Base-by-base conservation (phyloP, 2,888 invertebrate genomes). In the Drosophila sordidula region DNA sequence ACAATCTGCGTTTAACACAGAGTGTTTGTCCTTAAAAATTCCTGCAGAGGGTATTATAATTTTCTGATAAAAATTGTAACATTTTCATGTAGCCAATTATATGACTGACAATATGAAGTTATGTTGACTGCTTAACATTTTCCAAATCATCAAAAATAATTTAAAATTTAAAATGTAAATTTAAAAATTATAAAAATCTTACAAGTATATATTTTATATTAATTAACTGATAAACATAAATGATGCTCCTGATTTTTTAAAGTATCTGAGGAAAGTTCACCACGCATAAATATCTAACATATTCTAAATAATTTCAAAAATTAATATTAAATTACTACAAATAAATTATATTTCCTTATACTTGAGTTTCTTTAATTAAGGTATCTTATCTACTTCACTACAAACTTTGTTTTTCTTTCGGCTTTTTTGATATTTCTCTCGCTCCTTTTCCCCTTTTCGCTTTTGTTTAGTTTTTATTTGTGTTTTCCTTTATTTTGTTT, bases 401-500 rank as follows among this genome's bases (percentile, higher is more conserved):
- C 18, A 18, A 52, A 32, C 18, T 42, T 29, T 25, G 25, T 32
- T 42, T 32, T 11, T 14, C 22, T 5, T 11, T 32, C 22, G 6
- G n/a, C 2, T 42, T 44, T 52, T 39, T 34, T 9, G 14, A 44
- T 34, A 52, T 54, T 54, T 44, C 14, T 4, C 4, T 22, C 12
- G 41, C n/a, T 29, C 41, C 9, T 29, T 18, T 51, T n/a, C 29
- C 29, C 14, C 25, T 38, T n/a, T 9, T 0, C 12, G n/a, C 16
- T 41, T 22, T 52, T 41, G n/a, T 14, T 54, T 34, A 11, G 42
- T 29, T 42, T 34, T 22, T 42, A 11, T 32, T 47, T 22, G 29
- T 46, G 73, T 76, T 64, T 46, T 55, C 26, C 29, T 51, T 65
- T 52, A 9, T 16, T 50, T 32, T 55, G n/a, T 59, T 18, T 9